Percentiles rank a stretch among this genome's conserved stretches.
Evolutionary conservation across 2,113 vertebrate species (phyloP).

Genomic region (Melanerpes aurifrons): DNA sequence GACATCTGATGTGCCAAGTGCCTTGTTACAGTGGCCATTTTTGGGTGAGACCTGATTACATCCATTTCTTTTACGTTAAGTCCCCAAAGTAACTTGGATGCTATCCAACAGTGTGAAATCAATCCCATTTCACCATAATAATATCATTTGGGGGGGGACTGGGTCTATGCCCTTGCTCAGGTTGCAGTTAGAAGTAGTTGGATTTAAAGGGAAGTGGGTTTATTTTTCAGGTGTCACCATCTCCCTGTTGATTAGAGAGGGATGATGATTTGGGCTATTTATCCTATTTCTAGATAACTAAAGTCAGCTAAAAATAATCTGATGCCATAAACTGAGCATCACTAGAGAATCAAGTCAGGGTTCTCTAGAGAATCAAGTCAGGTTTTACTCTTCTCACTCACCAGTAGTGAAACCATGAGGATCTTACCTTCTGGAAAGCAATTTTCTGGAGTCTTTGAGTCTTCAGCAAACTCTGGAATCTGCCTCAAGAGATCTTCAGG

Average conservation of each 20-base stretch:
- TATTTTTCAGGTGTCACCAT: not conserved
- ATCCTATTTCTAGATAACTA: not conserved
- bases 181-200: not conserved
- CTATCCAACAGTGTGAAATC: not conserved
- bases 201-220: rapidly evolving
- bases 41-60: not conserved
- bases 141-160: rapidly evolving
- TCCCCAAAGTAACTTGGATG: not conserved
- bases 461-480: conserved; percentile 81
- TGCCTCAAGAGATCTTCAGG: conserved; percentile 84
- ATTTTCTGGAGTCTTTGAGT: conserved; percentile 85
- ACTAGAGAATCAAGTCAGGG: not conserved
- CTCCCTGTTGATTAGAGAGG: not conserved
- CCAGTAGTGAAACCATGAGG: not conserved
- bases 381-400: not conserved
- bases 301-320: not conserved
- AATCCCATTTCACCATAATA: not conserved
- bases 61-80: rapidly evolving
- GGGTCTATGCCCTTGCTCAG: rapidly evolving
- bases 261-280: not conserved
- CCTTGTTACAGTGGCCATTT: not conserved
- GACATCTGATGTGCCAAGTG: not conserved
- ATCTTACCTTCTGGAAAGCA: conserved; percentile 92
- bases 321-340: not conserved
- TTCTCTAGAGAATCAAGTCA: not conserved